Evolutionary conservation across 1,140 invertebrate species (phyloP), one percentile per base, ranked within the genome.

Genomic region (Drosophila biarmipes): DNA sequence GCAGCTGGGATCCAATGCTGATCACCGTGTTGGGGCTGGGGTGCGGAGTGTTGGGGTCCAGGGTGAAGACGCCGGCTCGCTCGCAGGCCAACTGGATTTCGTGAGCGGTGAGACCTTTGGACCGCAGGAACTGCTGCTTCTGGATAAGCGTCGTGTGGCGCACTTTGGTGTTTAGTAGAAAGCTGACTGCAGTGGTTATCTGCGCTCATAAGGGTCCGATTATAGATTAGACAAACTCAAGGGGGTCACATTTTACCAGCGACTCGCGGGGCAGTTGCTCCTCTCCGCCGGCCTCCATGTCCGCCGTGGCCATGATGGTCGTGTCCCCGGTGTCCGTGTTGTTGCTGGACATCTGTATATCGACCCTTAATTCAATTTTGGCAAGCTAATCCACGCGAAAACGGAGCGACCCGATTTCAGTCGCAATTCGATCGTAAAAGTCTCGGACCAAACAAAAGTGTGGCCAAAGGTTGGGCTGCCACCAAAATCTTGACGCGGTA

Each of bases 171-270:
- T 98, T 97, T 91, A 95, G 94, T 35, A 98, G 92, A 93, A 98
- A 98, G 80, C 96, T 97, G 10, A 97, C 95, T 34, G 97, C 97
- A 27, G 97, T 97, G 59, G 94, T 94, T 56, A 98, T 94, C 96
- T 97, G 91, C 34, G 38, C 43, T 43, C 31, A 35, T 53, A 69
- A n/a, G n/a, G n/a, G 31, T 56, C 37, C 59, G 63, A 73, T 76
- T 69, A 75, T 14, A 79, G 78, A 86, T 81, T 71, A 76, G 68
- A 58, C 48, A 82, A 54, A 66, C 35, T 66, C 48, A 46, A 34
- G 48, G 35, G 46, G 37, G 49, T 58, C 42, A 54, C 24, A 53
- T 45, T 59, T 67, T 78, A 92, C 91, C 73, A 92, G 61, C 52
- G 91, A 78, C 24, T 92, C 91, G 8, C 91, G 78, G 15, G 91